A percentile compares a stretch with the other conserved stretches of the same genome.
Conservation (phyloP, 2,797 vertebrate genomes). For the Poeciliopsis presidionis region DNA sequence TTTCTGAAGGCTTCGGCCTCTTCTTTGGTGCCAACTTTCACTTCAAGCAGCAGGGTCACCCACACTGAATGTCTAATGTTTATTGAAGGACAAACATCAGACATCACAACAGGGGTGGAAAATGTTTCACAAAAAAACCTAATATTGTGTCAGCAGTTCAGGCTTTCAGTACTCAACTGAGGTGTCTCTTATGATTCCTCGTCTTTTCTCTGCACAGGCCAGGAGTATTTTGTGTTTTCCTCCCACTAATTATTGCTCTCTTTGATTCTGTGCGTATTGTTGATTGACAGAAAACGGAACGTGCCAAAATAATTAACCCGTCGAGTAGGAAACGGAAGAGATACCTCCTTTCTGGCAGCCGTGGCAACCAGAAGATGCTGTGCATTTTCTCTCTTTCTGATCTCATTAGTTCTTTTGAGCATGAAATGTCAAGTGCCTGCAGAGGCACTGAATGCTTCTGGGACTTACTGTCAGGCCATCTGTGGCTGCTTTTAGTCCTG, state of each 20-base stretch:
- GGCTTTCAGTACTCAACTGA: not conserved
- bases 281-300: slow-evolving; percentile 23
- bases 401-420: slow-evolving; percentile 30
- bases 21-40: not conserved
- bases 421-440: slow-evolving; percentile 43
- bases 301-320: not conserved
- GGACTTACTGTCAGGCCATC: slow-evolving; percentile 4
- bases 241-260: not conserved
- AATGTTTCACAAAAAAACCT: not conserved
- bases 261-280: not conserved
- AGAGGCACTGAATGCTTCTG: slow-evolving; percentile 3
- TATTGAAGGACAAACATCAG: not conserved
- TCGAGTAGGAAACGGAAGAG: not conserved
- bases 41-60: not conserved
- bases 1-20: not conserved
- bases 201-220: not conserved
- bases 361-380: not conserved
- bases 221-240: not conserved
- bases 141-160: not conserved
- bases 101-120: not conserved
- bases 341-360: not conserved
- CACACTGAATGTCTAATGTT: not conserved
- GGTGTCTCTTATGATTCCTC: not conserved
- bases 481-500: slow-evolving; percentile 2
- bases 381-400: slow-evolving; percentile 24